Base-by-base conservation (phyloP, 2,113 vertebrate genomes). In the Diphyllodes magnificus region DNA sequence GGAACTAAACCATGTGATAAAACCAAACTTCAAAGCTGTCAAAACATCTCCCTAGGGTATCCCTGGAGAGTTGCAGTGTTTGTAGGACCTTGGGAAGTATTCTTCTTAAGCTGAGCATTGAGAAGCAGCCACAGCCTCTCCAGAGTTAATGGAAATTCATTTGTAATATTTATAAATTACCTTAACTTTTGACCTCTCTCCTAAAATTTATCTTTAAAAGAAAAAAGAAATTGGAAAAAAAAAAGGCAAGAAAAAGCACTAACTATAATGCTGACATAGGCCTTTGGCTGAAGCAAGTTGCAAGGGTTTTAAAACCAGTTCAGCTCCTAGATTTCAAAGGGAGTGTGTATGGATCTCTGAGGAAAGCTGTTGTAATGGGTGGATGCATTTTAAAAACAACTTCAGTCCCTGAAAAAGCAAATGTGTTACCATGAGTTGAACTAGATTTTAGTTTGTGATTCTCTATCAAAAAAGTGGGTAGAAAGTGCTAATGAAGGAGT, bases 11-110 rank as follows among this genome's bases (percentile, higher is more conserved):
- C 90, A 64, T 95, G 92, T 94, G 97, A 97, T 88, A 95, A 88
- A 97, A 88, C 93, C 90, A 85, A 95, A 86, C 91, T 96, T 96
- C 93, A 95, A 87, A 97, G 94, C 94, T 97, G 95, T 97, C 95
- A 95, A 85, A 97, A 96, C 86, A 95, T 86, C 92, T 94, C 94
- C 92, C 71, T 81, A 71, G 85, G 82, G 85, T 87, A 94, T 92
- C 95, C 92, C 81, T 91, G 86, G 96, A 86, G 95, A 88, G 69
- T 2, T 86, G 83, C 71, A 86, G 71, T 96, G 93, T 93, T 95
- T 93, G 92, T 51, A 86, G 91, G 88, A 94, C 91, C 73, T 94
- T 70, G 88, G 92, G 97, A 96, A 94, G 84, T 93, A 86, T 93
- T 96, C 96, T 96, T 93, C 92, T 56, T 33, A 76, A 91, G 61